Base-by-base conservation (phyloP, 1,140 invertebrate genomes). In the Lanistes nyassanus region DNA sequence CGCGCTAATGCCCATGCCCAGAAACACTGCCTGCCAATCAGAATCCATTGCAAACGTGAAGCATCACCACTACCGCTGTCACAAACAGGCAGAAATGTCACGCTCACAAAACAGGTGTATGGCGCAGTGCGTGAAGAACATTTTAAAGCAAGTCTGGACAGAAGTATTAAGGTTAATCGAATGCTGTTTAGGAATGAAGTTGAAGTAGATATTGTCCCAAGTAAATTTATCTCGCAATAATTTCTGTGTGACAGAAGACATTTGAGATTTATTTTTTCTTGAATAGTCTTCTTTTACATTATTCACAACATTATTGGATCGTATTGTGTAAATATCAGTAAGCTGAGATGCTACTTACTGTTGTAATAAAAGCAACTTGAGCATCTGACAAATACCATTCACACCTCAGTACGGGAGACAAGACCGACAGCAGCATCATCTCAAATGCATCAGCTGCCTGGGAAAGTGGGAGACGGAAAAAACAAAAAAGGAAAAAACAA, bases 391-490 rank as follows among this genome's bases (percentile, higher is more conserved):
- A 95, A 83, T 94, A 92, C 96, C 96, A 98, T 88, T 96, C 94
- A 89, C 97, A 98, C 85, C 96, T 94, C 39, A 98, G 89, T 1
- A 96, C 94, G 39, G 97, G 96, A 67, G 95, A 96, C 11, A 98
- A 88, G 77, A 98, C 97, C 79, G 95, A 96, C 19, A 99, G 90
- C 85, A 98, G 96, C 84, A 97, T 97, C 94, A 98, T 98, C 91
- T 98, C 97, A 95, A 98, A 97, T 55, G 96, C 96, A 89, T 98
- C 97, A 47, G 96, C 95, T 94, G 97, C 97, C 96, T 96, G 51
- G 19, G 19, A 9, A 16, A 47, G 9, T 13, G 42, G 19, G 9
- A 47, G 19, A 47, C 2, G 19, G 42, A 47, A 6, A 6, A 47
- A 47, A 47, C n/a, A n/a, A n/a, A n/a, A n/a, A n/a, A n/a, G n/a